Conservation (phyloP, 2,797 vertebrate species). For the Sphenopsis melanotis region DNA sequence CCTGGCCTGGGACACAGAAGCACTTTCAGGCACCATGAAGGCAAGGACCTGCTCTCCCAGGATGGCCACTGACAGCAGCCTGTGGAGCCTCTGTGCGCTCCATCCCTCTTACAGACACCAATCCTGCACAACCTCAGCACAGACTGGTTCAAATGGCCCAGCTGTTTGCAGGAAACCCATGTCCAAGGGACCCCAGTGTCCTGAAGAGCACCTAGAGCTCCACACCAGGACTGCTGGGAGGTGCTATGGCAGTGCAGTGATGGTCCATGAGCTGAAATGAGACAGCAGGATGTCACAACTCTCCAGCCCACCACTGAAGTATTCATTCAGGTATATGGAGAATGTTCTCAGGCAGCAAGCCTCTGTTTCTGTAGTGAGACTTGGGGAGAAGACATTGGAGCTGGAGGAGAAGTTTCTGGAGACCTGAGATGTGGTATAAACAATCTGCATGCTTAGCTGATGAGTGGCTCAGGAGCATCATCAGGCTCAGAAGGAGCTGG, state of each 20-base stretch:
- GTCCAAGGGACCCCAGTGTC: background rate
- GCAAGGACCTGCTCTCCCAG: background rate
- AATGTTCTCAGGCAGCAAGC: background rate
- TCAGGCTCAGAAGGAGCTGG: background rate
- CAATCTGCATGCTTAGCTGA: rapidly evolving
- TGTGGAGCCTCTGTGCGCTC: background rate
- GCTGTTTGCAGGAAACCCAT: background rate
- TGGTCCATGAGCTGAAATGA: background rate
- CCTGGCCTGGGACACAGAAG: background rate
- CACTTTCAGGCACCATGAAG: background rate
- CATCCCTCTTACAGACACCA: background rate
- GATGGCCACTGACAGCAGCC: background rate
- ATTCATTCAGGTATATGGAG: background rate
- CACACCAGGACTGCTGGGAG: background rate
- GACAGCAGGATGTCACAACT: background rate
- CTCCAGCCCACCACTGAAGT: background rate
- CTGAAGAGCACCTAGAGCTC: background rate
- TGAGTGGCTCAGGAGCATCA: background rate
- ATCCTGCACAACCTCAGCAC: background rate
- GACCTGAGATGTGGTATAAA: background rate
- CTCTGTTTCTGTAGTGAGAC: background rate
- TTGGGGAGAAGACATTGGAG: background rate
- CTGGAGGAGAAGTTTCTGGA: background rate
- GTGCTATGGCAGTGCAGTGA: background rate
- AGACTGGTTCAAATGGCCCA: background rate